Evolutionary conservation across 30 jellyfish, hydroid and myxozoan species (phyloP), one percentile per base, ranked within the genome.

Genomic region (Aurelia aurita): DNA sequence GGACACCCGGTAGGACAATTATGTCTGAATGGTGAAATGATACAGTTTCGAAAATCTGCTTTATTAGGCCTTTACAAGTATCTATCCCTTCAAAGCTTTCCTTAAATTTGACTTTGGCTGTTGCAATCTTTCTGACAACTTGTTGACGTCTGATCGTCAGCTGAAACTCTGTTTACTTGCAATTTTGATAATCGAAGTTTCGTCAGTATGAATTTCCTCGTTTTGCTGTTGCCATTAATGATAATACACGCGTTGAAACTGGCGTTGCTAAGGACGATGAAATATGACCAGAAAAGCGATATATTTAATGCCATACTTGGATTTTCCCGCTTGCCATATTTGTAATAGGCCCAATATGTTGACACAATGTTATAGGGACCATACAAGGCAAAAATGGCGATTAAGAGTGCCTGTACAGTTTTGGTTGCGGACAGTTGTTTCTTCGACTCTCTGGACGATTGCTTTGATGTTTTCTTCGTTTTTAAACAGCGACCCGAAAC

Each of bases 331-430:
- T 67, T 54, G 18, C 69, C 74, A 20, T 67, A 67, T 35, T 49
- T 81, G 54, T 68, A 66, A 44, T 81, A 66, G 21, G 85, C 34
- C 91, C 91, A 81, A 23, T 64, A 64, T 1, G 70, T 67, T 0
- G 91, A 49, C 21, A 61, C 69, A 46, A 81, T 62, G 34, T 81
- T 81, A 22, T 81, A 81, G 0, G 91, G 91, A 14, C 74, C 80
- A 76, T 81, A 81, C 12, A 81, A 69, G 23, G 21, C 68, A 57
- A 81, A 81, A 9, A 81, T 43, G 15, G 91, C 74, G 10, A 81
- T 60, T 26, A 81, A 32, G 1, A 81, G 85, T 58, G 60, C 63
- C n/a, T 55, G 74, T 12, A 81, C 71, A 0, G 91, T 81, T 19
- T 62, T 81, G 78, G 71, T 39, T 23, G 91, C 68, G 11, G 73